phyloP scores from a whole-genome alignment of 2,888 invertebrate species.

The Philhelius pedissequus region DNA sequence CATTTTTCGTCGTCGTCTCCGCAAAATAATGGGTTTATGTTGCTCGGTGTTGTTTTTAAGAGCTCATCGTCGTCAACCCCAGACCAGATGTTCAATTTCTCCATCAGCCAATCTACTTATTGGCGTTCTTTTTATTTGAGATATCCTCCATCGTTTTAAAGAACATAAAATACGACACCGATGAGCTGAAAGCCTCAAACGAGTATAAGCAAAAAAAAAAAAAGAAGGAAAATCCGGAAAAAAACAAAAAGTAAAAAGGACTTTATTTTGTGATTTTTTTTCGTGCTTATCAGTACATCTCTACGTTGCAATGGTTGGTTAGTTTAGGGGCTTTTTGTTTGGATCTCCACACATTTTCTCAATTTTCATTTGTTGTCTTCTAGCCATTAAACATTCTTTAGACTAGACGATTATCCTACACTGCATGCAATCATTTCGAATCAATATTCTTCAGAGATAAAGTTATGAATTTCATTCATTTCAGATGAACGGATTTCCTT shows the following conservation, averaged over 20 bases:
- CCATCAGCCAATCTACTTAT: conserved; percentile 42
- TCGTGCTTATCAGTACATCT: conserved; percentile 45
- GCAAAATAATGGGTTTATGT: conserved; percentile 9
- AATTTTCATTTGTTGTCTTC: not conserved
- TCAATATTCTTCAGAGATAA: conserved; percentile 57
- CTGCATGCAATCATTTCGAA: conserved; percentile 48
- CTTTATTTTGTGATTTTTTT: conserved; percentile 44
- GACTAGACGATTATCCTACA: not conserved
- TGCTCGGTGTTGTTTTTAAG: not conserved
- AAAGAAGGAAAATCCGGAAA: not conserved
- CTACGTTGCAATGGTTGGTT: conserved; percentile 5
- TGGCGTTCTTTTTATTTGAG: conserved; percentile 37
- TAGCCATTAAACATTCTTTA: not conserved
- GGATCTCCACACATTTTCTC: no score
- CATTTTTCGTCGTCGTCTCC: not conserved
- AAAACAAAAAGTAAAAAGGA: not conserved
- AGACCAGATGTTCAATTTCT: not conserved
- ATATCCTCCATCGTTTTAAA: conserved; percentile 59
- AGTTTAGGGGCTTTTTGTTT: not conserved
- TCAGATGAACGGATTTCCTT: conserved; percentile 57
- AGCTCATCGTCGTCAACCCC: conserved; percentile 20
- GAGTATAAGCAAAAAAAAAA: not conserved
- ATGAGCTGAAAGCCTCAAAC: conserved; percentile 50
- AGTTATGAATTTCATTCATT: conserved; percentile 57
- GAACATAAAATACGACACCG: conserved; percentile 61